phyloP scores from a whole-genome alignment of 2,888 invertebrate genomes.

The Liopterus haemorrhoidalis region DNA sequence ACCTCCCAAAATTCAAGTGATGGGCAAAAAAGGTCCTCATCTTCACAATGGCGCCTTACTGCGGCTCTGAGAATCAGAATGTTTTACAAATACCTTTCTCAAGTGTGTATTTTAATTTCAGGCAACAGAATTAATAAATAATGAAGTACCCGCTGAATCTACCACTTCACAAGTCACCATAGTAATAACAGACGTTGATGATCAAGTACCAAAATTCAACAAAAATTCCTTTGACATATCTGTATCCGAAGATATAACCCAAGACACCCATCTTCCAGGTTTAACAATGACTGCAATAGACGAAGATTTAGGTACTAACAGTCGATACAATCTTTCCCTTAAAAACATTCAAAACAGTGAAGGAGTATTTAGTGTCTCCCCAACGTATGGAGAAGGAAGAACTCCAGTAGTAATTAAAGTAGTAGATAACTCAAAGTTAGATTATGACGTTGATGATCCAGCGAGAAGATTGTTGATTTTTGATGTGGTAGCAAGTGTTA shows the following conservation, averaged over 20 bases:
- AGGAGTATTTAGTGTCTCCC: conserved; percentile 58
- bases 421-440: conserved; percentile 57
- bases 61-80: not conserved
- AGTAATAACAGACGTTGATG: conserved; percentile 73
- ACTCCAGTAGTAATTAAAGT: conserved; percentile 70
- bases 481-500: conserved; percentile 58
- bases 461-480: conserved; percentile 58
- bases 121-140: conserved; percentile 69
- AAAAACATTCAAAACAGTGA: conserved; percentile 55
- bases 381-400: conserved; percentile 62
- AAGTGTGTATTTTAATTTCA: conserved; percentile 36
- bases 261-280: conserved; percentile 63
- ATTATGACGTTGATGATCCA: conserved; percentile 63
- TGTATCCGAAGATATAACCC: conserved; percentile 70
- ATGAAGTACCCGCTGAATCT: conserved; percentile 62
- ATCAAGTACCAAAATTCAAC: conserved; percentile 68
- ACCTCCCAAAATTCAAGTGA: too few species aligned
- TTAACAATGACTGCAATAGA: conserved; percentile 69
- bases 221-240: conserved; percentile 59
- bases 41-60: too few species aligned
- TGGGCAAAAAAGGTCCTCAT: too few species aligned
- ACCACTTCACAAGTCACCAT: conserved; percentile 66
- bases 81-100: not conserved
- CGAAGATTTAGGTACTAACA: conserved; percentile 66
- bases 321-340: conserved; percentile 60